Evolutionary conservation across 1,140 invertebrate genomes (phyloP).

Genomic region (Octopus bimaculoides): DNA sequence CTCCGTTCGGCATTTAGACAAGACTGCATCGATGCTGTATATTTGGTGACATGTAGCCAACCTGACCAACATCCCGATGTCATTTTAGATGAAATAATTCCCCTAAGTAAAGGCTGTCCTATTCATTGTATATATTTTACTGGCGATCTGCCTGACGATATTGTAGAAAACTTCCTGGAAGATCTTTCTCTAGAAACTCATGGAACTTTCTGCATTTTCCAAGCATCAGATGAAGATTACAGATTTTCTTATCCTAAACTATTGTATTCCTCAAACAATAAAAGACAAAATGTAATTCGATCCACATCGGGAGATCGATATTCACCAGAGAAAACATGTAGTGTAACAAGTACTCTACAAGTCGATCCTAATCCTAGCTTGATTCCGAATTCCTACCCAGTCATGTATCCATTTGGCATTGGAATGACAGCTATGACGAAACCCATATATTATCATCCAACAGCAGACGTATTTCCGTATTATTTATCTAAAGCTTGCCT

Average conservation of each 20-base stretch:
- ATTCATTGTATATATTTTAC: conserved; percentile 54
- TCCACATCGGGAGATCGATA: conserved; percentile 44
- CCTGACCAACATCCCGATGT: conserved; percentile 53
- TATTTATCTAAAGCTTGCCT: conserved; percentile 47
- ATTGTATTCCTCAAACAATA: conserved; percentile 45
- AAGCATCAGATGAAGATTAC: conserved; percentile 46
- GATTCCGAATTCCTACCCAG: conserved; percentile 17
- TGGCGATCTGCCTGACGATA: conserved; percentile 41
- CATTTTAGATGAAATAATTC: conserved; percentile 48
- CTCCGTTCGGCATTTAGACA: conserved; percentile 52
- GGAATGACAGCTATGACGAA: not conserved
- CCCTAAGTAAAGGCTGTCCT: conserved; percentile 34
- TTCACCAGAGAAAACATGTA: conserved; percentile 47
- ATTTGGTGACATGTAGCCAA: conserved; percentile 55
- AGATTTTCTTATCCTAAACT: conserved; percentile 50
- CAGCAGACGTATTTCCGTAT: conserved; percentile 49
- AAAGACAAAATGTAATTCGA: conserved; percentile 42
- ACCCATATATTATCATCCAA: conserved; percentile 9
- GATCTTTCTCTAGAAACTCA: conserved; percentile 54
- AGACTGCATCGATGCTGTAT: conserved; percentile 48
- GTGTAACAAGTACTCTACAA: conserved; percentile 44
- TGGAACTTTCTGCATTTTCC: conserved; percentile 53
- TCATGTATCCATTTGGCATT: not conserved
- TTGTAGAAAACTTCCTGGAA: conserved; percentile 51
- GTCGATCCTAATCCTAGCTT: conserved; percentile 41